Conservation (phyloP, 2,113 vertebrate genomes). For the Pygoscelis adeliae region DNA sequence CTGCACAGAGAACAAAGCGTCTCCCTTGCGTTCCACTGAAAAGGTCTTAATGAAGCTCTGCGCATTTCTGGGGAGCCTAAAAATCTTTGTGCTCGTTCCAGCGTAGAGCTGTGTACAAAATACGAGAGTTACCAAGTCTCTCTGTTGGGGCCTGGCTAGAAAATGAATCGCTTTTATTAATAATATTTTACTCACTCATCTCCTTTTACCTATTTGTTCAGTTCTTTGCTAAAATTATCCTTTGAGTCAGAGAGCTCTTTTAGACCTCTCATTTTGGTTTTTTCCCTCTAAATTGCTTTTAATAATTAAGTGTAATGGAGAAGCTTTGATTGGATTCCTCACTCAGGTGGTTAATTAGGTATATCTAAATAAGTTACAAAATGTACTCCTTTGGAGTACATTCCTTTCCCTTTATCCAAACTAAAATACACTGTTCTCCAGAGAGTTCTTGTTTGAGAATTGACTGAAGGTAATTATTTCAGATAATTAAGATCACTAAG, state of each 20-base stretch:
- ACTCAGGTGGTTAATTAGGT: constrained; percentile 76
- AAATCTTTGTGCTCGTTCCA: neutral
- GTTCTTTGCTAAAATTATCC: neutral
- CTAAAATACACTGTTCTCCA: constrained; percentile 66
- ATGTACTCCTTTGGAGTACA: constrained; percentile 61
- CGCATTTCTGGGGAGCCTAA: neutral
- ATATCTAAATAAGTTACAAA: constrained; percentile 70
- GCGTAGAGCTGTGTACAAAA: neutral
- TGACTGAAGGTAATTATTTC: constrained; percentile 80
- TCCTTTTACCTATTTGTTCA: neutral
- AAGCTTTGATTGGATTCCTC: constrained; percentile 70
- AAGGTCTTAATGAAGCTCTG: neutral
- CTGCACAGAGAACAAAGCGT: neutral
- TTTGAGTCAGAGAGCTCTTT: neutral
- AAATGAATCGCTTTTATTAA: neutral
- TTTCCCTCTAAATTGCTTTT: constrained; percentile 52
- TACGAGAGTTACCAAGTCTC: neutral
- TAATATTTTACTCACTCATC: neutral
- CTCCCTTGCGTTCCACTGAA: neutral
- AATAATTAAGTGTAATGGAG: constrained; percentile 64
- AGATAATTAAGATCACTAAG: constrained; percentile 80
- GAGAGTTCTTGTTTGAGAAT: constrained; percentile 71
- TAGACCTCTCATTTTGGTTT: neutral
- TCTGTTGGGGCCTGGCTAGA: neutral
- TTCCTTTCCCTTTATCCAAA: constrained; percentile 39